Conservation (phyloP, 2,113 vertebrate species). For the Benitochromis conjunctus region DNA sequence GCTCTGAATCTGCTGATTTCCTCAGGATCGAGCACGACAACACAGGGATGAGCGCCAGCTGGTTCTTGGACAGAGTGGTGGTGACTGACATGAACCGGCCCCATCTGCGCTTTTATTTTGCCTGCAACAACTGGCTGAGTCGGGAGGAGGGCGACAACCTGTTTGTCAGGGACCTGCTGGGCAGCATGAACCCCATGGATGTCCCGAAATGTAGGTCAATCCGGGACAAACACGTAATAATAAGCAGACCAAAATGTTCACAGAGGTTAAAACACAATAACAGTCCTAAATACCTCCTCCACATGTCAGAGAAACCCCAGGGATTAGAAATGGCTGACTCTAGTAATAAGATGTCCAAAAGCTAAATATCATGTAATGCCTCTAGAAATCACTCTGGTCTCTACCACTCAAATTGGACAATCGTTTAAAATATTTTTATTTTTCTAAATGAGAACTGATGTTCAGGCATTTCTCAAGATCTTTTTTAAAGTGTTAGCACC, state of each 20-base stretch:
- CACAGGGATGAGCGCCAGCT: conserved; percentile 88
- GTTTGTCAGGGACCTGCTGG: conserved; percentile 87
- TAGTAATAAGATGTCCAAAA: background rate
- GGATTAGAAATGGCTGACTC: background rate
- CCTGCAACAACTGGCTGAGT: conserved; percentile 95
- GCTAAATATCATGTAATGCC: background rate
- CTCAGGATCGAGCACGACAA: conserved; percentile 95
- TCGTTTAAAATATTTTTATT: background rate
- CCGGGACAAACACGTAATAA: background rate
- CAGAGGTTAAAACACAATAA: background rate
- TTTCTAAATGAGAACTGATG: background rate
- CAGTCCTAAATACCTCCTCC: background rate
- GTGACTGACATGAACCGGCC: conserved; percentile 94
- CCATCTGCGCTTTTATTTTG: conserved; percentile 90
- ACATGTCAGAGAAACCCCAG: background rate
- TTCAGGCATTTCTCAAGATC: background rate
- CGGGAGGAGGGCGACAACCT: conserved; percentile 90
- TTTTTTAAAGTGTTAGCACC: background rate
- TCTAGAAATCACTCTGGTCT: background rate
- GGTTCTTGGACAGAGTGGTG: conserved; percentile 90
- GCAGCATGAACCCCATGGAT: conserved; percentile 92
- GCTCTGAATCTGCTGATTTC: background rate
- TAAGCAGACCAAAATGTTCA: background rate
- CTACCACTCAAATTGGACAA: background rate
- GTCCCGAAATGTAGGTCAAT: conserved; percentile 86